Evolutionary conservation across 2,888 invertebrate species (phyloP), one percentile per base, ranked within the genome.

Genomic region (Plagodis dolabraria): DNA sequence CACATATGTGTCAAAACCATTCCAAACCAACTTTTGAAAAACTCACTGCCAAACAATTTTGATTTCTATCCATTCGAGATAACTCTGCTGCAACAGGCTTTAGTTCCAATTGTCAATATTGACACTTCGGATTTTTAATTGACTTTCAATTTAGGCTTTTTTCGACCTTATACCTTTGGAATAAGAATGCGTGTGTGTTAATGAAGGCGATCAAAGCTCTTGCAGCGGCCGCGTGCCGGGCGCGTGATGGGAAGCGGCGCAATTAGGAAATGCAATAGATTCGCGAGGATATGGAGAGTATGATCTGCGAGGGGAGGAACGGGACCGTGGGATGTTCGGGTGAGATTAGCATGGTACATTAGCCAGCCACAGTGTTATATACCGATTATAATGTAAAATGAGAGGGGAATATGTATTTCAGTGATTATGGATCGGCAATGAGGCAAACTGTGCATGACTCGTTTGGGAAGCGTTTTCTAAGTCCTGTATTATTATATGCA

Each of bases 211-310:
- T 58, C 42, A 67, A 62, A 63, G 68, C 73, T 78, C 79, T 79
- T 79, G 75, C 75, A 75, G 76, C 72, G 67, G 92, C 87, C 91
- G 87, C 91, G 91, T 91, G 91, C 70, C 90, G 69, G 87, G 83
- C 89, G 80, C 77, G 79, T 82, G 88, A 81, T 87, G 81, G 86
- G 88, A 89, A 86, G 80, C 81, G 76, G 79, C 74, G 73, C 89
- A 90, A 91, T 91, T 91, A 91, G 88, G 86, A 87, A 85, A 87
- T 80, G 89, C 87, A 86, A 85, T 89, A 85, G 79, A 82, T 84
- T 85, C 77, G 81, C 72, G 72, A 67, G 76, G 79, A 78, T 77
- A 82, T 82, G 22, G 47, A 36, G 82, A 80, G 82, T 80, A 76
- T 71, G 59, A 68, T 60, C 71, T 75, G 75, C 75, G 68, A 71